Evolutionary conservation across 1,140 invertebrate genomes (phyloP).

Genomic region (Macrobrachium rosenbergii): DNA sequence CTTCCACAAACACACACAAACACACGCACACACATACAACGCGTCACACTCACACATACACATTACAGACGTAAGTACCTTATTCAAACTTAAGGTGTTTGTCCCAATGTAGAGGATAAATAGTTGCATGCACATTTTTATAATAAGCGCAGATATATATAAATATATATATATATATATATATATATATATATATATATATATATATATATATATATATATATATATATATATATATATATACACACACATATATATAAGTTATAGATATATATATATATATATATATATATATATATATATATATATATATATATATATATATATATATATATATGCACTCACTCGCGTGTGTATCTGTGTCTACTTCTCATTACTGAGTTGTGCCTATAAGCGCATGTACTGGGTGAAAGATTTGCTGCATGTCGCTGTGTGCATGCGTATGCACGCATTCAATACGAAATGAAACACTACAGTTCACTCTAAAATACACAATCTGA

Average conservation of each 20-base stretch:
- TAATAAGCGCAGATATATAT: neutral
- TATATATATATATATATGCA: neutral
- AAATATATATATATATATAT: slow-evolving; percentile 9
- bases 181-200: slow-evolving; percentile 15
- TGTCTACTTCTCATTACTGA: too few species aligned
- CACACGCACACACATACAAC: neutral
- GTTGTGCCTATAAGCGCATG: too few species aligned
- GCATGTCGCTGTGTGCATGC: too few species aligned
- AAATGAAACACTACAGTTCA: too few species aligned
- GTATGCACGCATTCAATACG: too few species aligned
- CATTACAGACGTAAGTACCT: neutral
- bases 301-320: slow-evolving; percentile 22
- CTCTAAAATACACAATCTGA: too few species aligned
- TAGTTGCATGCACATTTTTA: too few species aligned
- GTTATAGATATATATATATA: neutral
- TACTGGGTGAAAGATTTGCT: too few species aligned
- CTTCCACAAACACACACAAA: neutral
- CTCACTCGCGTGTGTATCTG: too few species aligned
- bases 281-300: slow-evolving; percentile 19
- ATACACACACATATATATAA: neutral
- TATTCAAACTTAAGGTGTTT: neutral
- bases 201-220: slow-evolving; percentile 11
- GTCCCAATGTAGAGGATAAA: neutral
- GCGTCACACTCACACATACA: neutral
- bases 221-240: slow-evolving; percentile 11